phyloP scores from a whole-genome alignment of 2,888 invertebrate genomes.

The Salticus scenicus region DNA sequence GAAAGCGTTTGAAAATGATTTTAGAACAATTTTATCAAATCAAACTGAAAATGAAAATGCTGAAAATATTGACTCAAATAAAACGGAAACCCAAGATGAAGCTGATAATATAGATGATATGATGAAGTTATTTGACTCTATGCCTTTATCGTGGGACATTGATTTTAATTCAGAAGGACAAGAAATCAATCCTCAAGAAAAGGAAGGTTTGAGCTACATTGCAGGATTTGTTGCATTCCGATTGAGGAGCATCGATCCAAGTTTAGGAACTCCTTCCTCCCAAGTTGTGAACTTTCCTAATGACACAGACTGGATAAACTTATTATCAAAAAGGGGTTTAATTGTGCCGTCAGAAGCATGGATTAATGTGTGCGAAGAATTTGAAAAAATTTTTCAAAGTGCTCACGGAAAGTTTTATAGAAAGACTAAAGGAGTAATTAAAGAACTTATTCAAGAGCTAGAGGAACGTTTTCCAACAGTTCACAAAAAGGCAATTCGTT shows the following conservation, averaged over 20 bases:
- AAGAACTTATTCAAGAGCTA: background rate
- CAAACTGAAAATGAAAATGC: background rate
- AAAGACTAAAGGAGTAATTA: conserved; percentile 1
- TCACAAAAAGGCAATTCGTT: background rate
- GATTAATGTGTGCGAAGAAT: background rate
- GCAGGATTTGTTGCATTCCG: background rate
- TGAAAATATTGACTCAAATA: too few species aligned
- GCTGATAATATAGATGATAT: background rate
- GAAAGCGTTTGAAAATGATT: background rate
- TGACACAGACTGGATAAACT: background rate
- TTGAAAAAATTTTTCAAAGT: background rate
- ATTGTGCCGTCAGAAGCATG: background rate
- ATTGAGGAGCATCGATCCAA: background rate
- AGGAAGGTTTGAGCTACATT: background rate
- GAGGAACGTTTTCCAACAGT: background rate
- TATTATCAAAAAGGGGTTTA: background rate
- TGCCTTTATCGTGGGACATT: too few species aligned
- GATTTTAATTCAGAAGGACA: too few species aligned
- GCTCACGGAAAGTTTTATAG: background rate
- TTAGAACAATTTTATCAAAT: background rate
- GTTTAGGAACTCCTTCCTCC: background rate
- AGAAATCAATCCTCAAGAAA: too few species aligned
- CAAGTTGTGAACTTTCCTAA: background rate
- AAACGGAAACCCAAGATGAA: background rate
- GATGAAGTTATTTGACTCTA: too few species aligned